These are phyloP conservation scores for Eulithis prunata DNA, from an alignment of 2,888 invertebrate species.

Conservation along the genomic window DNA sequence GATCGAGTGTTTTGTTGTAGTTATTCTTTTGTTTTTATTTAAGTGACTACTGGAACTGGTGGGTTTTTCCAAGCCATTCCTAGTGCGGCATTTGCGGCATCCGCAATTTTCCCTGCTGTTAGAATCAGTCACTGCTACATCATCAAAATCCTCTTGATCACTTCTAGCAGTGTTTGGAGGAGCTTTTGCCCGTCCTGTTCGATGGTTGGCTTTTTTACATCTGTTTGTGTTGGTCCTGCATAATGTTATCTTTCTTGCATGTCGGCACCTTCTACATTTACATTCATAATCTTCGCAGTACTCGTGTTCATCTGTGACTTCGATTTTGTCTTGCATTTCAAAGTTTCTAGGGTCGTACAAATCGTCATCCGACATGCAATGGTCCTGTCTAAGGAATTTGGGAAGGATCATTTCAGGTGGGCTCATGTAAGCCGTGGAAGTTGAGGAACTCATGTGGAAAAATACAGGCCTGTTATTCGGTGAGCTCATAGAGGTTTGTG, in stretches of 20 bases:
- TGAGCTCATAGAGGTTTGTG: slow-evolving; percentile 69
- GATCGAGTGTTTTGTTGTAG: slow-evolving; percentile 38
- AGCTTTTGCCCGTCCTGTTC: slow-evolving; percentile 41
- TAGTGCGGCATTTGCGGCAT: slow-evolving; percentile 45
- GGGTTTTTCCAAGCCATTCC: slow-evolving; percentile 28
- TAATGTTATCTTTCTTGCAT: slow-evolving; percentile 38
- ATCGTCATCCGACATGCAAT: slow-evolving; percentile 49
- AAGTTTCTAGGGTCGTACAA: slow-evolving; percentile 46
- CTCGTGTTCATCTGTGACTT: slow-evolving; percentile 39
- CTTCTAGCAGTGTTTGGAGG: slow-evolving; percentile 63
- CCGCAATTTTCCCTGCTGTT: slow-evolving; percentile 39
- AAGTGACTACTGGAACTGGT: slow-evolving; percentile 31
- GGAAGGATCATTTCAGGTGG: slow-evolving; percentile 77
- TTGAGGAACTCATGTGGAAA: slow-evolving; percentile 78
- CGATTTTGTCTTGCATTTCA: slow-evolving; percentile 38
- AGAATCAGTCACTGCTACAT: slow-evolving; percentile 27
- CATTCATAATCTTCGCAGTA: slow-evolving; percentile 48
- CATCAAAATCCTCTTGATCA: slow-evolving; percentile 31
- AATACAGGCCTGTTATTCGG: slow-evolving; percentile 63
- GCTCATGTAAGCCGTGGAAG: slow-evolving; percentile 81
- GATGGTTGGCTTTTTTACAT: slow-evolving; percentile 36
- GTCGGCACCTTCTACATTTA: slow-evolving; percentile 52
- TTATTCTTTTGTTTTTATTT: slow-evolving; percentile 41
- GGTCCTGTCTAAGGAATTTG: slow-evolving; percentile 56
- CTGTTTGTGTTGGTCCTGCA: slow-evolving; percentile 31